Base-by-base conservation (phyloP, 2,888 invertebrate species). In the Chymomyza amoena region DNA sequence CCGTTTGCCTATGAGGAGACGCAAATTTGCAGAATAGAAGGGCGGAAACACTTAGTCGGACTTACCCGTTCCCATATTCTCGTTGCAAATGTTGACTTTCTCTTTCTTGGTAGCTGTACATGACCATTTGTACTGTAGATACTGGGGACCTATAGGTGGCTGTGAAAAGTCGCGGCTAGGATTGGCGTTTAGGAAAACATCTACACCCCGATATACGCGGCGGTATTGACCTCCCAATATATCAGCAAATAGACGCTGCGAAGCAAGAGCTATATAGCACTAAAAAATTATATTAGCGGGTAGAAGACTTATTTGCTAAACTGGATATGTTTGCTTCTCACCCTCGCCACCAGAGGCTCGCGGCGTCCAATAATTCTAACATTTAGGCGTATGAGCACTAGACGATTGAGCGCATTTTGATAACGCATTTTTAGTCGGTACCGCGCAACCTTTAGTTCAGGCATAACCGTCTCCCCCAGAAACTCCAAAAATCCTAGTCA, bases 141-240 rank as follows among this genome's bases (percentile, higher is more conserved):
- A 59, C 16, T 77, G 76, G 0, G 51, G 10, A 1, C 25, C 62
- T 5, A 25, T 16, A 1, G 36, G 67, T 3, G 67, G 28, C 6
- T 71, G n/a, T 0, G 75, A 75, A 7, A 75, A 56, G n/a, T 77
- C 76, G n/a, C 75, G 69, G 51, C 76, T 77, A 0, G 68, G 75
- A 16, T 39, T 64, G 6, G 67, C 76, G 56, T 63, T 66, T 6
- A 77, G 52, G 0, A 52, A 61, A n/a, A 75, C 63, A 6, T 67
- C 68, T 9, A 71, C 73, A 5, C 76, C 76, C 0, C 75, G 67
- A 60, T 75, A 75, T 1, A 77, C 75, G 61, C 69, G 60, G 6
- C 76, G 65, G 28, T 66, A 61, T 36, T 69, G 67, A 60, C 76
- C 76, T 4, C 76, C 76, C 1, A 67, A 62, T 18, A 77, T 77